A percentile compares a stretch with the other conserved stretches of the same genome.
Conservation (phyloP, 1,140 invertebrate species). For the Neodiprion lecontei region DNA sequence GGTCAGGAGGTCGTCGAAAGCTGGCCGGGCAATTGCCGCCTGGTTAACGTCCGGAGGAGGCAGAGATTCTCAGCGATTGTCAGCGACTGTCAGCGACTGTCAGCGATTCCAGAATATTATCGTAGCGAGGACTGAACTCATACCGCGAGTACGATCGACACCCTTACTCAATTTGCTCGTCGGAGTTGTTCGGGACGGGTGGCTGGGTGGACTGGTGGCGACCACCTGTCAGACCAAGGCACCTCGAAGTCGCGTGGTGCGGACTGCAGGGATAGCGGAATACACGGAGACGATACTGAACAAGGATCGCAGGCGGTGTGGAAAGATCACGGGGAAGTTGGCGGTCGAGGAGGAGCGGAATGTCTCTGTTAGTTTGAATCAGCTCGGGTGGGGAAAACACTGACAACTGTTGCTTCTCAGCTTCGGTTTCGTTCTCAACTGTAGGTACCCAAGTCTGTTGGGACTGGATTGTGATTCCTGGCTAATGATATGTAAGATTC, state of each 20-base stretch:
- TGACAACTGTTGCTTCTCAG: conserved; percentile 2
- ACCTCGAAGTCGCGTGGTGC: neutral
- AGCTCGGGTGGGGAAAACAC: neutral
- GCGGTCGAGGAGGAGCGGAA: neutral
- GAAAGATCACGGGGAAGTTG: too few relatives aligned
- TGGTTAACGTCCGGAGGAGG: too few relatives aligned
- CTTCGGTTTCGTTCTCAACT: neutral
- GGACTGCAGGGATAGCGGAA: neutral
- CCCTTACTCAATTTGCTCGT: neutral
- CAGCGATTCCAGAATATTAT: too few relatives aligned
- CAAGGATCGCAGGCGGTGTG: too few relatives aligned
- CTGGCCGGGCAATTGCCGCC: too few relatives aligned
- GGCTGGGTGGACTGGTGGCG: neutral
- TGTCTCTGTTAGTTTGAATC: neutral
- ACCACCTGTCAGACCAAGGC: neutral
- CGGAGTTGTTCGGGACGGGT: neutral
- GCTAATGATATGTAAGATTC: neutral
- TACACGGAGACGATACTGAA: too few relatives aligned
- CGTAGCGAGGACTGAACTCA: neutral
- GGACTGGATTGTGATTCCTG: neutral
- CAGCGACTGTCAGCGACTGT: too few relatives aligned
- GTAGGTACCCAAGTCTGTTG: neutral
- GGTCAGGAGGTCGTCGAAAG: too few relatives aligned
- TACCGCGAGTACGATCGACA: too few relatives aligned
- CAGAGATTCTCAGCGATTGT: too few relatives aligned